Percentiles rank a stretch among this genome's conserved stretches.
These are phyloP conservation scores for Homarus gammarus DNA, from an alignment of 2,888 invertebrate genomes.

Conservation along the genomic window DNA sequence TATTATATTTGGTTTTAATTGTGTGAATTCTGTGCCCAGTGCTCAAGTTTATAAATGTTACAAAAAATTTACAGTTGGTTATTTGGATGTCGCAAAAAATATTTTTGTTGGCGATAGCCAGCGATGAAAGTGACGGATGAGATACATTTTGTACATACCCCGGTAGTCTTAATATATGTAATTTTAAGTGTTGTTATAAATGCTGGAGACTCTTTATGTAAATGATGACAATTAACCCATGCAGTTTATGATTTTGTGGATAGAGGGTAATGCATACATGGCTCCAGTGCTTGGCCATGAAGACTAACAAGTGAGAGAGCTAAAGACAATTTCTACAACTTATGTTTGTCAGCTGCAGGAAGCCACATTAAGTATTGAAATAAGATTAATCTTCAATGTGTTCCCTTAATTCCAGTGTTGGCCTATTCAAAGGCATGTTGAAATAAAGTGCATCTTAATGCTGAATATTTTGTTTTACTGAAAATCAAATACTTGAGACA, in stretches of 20 bases:
- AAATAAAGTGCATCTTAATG: constrained; percentile 49
- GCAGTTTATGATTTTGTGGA: constrained; percentile 46
- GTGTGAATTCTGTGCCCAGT: constrained; percentile 41
- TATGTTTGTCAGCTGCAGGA: neutral
- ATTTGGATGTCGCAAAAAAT: constrained; percentile 36
- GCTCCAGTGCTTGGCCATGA: constrained; percentile 34
- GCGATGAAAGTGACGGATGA: constrained; percentile 14
- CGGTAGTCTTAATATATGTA: constrained; percentile 43
- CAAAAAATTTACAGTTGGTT: neutral
- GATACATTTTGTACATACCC: constrained; percentile 49
- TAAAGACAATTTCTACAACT: neutral
- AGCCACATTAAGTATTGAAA: constrained; percentile 42
- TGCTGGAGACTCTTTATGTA: constrained; percentile 47
- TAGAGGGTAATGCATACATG: constrained; percentile 35
- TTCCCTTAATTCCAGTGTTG: constrained; percentile 63
- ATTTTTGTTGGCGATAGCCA: constrained; percentile 28
- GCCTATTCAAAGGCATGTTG: constrained; percentile 61
- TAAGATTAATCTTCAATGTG: constrained; percentile 44
- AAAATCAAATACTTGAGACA: too few relatives aligned
- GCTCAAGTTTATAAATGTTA: constrained; percentile 55
- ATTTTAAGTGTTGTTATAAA: constrained; percentile 50
- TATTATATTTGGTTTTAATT: constrained; percentile 50
- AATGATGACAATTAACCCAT: constrained; percentile 34
- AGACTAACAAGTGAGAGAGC: neutral
- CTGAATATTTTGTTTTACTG: neutral